Base-by-base conservation (phyloP, 2,113 vertebrate genomes). In the Melanostigma gelatinosum region DNA sequence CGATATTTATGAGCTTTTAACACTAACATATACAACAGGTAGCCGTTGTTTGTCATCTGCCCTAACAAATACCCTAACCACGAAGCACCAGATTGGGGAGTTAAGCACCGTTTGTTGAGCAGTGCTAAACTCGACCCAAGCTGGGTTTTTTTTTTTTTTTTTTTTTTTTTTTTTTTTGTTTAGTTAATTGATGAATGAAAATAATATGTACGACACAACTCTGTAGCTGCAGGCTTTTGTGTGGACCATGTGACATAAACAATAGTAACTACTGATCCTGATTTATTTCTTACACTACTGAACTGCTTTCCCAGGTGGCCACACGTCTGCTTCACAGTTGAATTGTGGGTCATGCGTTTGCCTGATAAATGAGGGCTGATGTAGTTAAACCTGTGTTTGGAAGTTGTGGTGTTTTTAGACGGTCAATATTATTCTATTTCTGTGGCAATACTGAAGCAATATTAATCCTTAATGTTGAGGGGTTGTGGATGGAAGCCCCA, bases 381-480 rank as follows among this genome's bases (percentile, higher is more conserved):
- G 71, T 83, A 38, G 86, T 87, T 76, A 4, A 81, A 82, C 36
- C 65, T 64, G 74, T 77, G 71, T 84, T 86, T 58, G 80, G 80
- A 87, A 74, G 89, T 88, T 83, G 89, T 85, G 68, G 86, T 91
- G 91, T 86, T 70, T 34, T 38, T 91, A 82, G 75, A 85, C 79
- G 40, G 58, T 87, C 67, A 36, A 87, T 90, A 84, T 90, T 86
- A 69, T 84, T 87, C 84, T 90, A 74, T 91, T 92, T 91, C 88
- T 90, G 89, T 93, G 93, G 92, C 93, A 94, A 95, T 94, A 95
- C 89, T 90, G 86, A 95, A 95, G 95, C 95, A 96, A 96, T 96
- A 96, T 92, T 89, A 89, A 92, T 92, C 90, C 87, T 89, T 86
- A 69, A 87, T 87, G 88, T 88, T 27, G 72, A 80, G 79, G 77